Evolutionary conservation across 2,888 invertebrate species (phyloP), one percentile per base, ranked within the genome.

Genomic region (Ochropleura leucogaster): DNA sequence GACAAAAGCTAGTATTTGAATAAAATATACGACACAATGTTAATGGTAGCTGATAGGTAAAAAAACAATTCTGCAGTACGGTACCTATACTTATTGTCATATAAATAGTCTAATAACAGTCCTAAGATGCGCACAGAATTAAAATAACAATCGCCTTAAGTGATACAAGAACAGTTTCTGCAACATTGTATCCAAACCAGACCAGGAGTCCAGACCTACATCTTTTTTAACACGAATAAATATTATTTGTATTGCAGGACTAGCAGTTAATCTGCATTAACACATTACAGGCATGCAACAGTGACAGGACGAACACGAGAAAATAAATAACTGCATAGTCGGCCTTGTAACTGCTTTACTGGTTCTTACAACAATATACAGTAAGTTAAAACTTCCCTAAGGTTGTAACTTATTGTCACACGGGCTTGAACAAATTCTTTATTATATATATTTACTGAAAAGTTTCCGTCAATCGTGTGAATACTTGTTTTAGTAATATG

Each of bases 251-350:
- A 47, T 65, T 51, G 77, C 20, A 9, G 20, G 51, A 76, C 30
- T 8, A 9, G 47, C 57, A 40, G 62, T 63, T 57, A 57, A 30
- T 63, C n/a, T 44, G 18, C 59, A 66, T 68, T 75, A 66, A 46
- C 64, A 62, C 65, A 82, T 77, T 77, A 82, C 70, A 14, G 77
- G 16, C 82, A 79, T 79, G 79, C 78, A 69, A 77, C 10, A 20
- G 16, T 76, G n/a, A 55, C 42, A 12, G 12, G 47, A 16, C 30
- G 51, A 51, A 65, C 47, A 55, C 4, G n/a, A 62, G 40, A 74
- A 74, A 49, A 79, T 63, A 72, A 65, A 65, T 57, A 42, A 49
- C 16, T n/a, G 30, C 46, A 14, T 7, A 18, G 7, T 7, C 20
- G 53, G 9, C 16, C 40, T 40, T 16, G 8, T 40, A 59, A 40